Evolutionary conservation across 2,888 invertebrate genomes (phyloP), one percentile per base, ranked within the genome.

Genomic region (Stenolophus ochropezus): DNA sequence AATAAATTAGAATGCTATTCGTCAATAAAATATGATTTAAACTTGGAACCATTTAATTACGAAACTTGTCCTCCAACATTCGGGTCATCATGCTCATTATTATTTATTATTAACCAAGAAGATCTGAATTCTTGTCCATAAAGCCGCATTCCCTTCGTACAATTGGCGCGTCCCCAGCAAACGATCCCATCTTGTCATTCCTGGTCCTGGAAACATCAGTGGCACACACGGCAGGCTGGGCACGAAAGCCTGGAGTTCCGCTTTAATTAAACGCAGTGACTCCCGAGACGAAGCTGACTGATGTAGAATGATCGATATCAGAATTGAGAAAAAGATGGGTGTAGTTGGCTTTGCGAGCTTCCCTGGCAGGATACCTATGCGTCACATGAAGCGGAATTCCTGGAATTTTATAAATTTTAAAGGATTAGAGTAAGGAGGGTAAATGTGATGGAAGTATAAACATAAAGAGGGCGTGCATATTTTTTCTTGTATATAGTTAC

Each of bases 251-350:
- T 18, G 14, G 33, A 69, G 76, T 61, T 77, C 61, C 49, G 65
- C 49, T 77, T 77, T 77, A 77, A 77, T 77, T 77, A 77, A 61
- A 77, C 33, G 1, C 33, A 42, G 8, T 42, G 33, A 42, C 33
- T 42, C 6, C 33, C 8, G 33, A 42, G 33, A 42, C 33, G 8
- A 6, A 42, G 33, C 47, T 42, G 77, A 61, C 65, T 77, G 77
- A 77, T 77, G 77, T 47, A 21, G 77, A 77, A 77, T 77, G 77
- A 77, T 77, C 77, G 77, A 77, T 77, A 77, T 47, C 76, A 11
- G 65, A 65, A 77, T 77, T 77, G 58, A 77, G 77, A 77, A 77
- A 77, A 77, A 77, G 77, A 77, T 65, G 25, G 61, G 27, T 47
- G 42, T 77, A 77, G 77, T 27, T 77, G 75, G 53, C 53, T 56